Evolutionary conservation across 2,113 vertebrate species (phyloP).

Genomic region (Scomber scombrus): DNA sequence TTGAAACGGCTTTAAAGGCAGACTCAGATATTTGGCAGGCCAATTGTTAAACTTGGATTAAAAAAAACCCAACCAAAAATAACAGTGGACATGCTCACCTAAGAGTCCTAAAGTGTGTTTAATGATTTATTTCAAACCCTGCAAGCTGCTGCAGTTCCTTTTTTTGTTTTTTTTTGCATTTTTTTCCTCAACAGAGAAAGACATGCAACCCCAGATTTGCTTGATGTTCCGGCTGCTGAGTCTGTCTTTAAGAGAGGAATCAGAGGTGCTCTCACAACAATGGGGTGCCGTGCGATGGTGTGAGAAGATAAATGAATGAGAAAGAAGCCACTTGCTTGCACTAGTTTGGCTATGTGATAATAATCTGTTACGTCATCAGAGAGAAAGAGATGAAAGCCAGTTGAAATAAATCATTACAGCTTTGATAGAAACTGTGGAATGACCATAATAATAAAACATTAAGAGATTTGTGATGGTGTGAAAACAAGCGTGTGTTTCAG

Average conservation of each 20-base stretch:
- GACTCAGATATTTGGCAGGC: not conserved
- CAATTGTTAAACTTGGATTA: conserved; percentile 11
- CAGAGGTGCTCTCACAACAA: not conserved
- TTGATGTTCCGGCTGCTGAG: not conserved
- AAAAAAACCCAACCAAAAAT: not conserved
- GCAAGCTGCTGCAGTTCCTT: not conserved
- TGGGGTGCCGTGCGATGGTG: conserved; percentile 7
- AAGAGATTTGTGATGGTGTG: conserved; percentile 19
- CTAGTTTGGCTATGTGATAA: conserved; percentile 25
- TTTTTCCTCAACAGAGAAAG: not conserved
- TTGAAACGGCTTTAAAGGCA: not conserved
- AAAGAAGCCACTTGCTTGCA: conserved; percentile 6
- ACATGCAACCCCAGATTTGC: not conserved
- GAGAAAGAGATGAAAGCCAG: conserved; percentile 10
- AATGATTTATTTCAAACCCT: not conserved
- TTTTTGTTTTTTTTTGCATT: not conserved
- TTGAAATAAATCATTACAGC: conserved; percentile 42
- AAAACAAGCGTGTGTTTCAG: conserved; percentile 38
- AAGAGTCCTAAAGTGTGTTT: not conserved
- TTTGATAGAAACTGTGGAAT: conserved; percentile 30
- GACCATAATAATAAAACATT: conserved; percentile 1
- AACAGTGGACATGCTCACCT: not conserved
- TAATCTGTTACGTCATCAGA: conserved; percentile 31
- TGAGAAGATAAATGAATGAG: conserved; percentile 32
- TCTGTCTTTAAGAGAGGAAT: not conserved